A percentile compares a stretch with the other conserved stretches of the same genome.
phyloP scores from a whole-genome alignment of 2,797 vertebrate species.

The Lacerta bilineata region DNA sequence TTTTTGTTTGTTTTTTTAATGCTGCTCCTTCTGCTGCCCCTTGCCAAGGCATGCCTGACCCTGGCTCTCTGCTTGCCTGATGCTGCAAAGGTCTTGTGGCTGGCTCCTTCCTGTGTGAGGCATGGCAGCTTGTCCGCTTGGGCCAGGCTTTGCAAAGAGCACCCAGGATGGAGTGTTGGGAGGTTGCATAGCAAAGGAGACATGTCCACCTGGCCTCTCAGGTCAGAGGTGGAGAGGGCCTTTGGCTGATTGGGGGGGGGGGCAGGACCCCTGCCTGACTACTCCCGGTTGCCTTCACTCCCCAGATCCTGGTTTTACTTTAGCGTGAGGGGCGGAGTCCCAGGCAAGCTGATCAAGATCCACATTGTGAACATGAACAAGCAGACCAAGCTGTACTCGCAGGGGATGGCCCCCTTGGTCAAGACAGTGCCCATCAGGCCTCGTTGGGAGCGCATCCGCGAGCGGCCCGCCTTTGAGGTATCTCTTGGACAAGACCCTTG shows the following conservation, averaged over 20 bases:
- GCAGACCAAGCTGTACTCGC: conserved; percentile 96
- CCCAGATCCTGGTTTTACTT: conserved; percentile 98
- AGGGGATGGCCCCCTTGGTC: conserved; percentile 97
- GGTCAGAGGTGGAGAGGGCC: too few relatives aligned
- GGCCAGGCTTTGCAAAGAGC: background rate
- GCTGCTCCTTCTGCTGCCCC: background rate
- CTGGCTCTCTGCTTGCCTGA: background rate
- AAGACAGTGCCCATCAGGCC: conserved; percentile 87
- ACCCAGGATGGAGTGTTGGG: background rate
- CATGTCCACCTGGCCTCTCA: background rate
- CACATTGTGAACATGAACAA: conserved; percentile 99
- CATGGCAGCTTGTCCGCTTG: background rate
- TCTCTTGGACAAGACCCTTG: background rate
- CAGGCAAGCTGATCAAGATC: conserved; percentile 93
- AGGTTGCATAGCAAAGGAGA: background rate
- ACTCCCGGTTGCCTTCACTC: background rate
- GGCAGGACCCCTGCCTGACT: background rate
- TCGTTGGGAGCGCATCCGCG: conserved; percentile 93
- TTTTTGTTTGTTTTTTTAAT: too few relatives aligned
- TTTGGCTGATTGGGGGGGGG: too few relatives aligned
- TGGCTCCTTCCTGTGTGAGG: background rate
- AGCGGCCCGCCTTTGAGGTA: conserved; percentile 91
- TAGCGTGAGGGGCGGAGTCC: conserved; percentile 87
- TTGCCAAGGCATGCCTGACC: background rate
- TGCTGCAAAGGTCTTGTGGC: background rate